Evolutionary conservation across 2,888 invertebrate genomes (phyloP), one percentile per base, ranked within the genome.

Genomic region (Aspidapion aeneum): DNA sequence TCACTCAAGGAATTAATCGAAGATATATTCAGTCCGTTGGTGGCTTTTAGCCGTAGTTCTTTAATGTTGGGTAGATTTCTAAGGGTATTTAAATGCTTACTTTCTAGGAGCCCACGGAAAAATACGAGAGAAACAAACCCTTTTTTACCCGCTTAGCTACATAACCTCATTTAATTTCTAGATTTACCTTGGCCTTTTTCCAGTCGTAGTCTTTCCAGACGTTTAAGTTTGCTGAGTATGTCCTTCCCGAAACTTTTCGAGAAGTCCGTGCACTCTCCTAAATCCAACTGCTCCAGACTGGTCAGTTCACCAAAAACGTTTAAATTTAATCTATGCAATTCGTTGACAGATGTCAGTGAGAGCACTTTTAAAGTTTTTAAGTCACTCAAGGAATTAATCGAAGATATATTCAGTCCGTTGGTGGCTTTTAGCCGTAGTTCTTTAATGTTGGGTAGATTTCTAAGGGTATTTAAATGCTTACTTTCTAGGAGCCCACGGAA

Each of bases 241-340:
- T 82, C 79, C 0, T 81, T 80, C 0, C 90, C 90, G 77, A 91
- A 91, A 69, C 84, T 84, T 7, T 86, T 84, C 65, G 90, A 87
- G 73, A 90, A 85, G 66, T 85, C 85, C 1, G 86, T 86, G 77
- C 93, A 94, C 76, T 93, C 93, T 54, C 94, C 94, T 66, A 95
- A 82, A 77, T 93, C 92, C 49, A 95, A 80, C 0, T 88, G 86
- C 73, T 90, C 88, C 58, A 95, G 81, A 69, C 86, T 83, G 0
- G 79, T 78, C 63, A 94, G 81, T 48, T 85, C 82, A 1, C 87
- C 87, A 21, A 90, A 77, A 0, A 79, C 78, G 18, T 49, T 61
- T 52, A 85, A 74, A 69, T 79, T 75, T 66, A 78, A 69, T 57
- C 74, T 77, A 65, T 80, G 74, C 66, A 81, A 71, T 70, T 83